Conservation (phyloP, 1,140 invertebrate genomes). For the Plodia interpunctella region DNA sequence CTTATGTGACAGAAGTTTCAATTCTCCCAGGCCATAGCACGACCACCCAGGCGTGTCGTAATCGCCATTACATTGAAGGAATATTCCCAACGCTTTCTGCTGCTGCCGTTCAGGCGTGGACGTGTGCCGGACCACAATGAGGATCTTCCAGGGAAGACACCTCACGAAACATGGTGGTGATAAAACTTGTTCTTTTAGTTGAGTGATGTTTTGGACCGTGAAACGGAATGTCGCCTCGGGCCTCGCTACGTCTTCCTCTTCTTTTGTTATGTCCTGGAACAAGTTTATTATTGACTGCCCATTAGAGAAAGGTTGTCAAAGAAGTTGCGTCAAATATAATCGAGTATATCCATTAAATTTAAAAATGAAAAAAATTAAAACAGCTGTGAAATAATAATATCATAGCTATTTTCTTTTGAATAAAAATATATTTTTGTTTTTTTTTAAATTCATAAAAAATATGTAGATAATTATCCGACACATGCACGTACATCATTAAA, state of each 20-base stretch:
- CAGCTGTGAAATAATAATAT: too few species aligned
- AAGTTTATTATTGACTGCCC: neutral
- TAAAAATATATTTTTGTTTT: too few species aligned
- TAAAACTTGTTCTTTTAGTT: slow-evolving; percentile 92
- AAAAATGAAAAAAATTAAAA: neutral
- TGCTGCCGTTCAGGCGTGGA: slow-evolving; percentile 82
- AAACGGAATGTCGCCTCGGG: slow-evolving; percentile 95
- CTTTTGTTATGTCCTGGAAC: slow-evolving; percentile 64
- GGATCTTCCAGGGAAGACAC: slow-evolving; percentile 99
- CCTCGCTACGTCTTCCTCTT: slow-evolving; percentile 89
- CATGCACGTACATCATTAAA: too few species aligned
- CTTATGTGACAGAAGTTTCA: slow-evolving; percentile 90
- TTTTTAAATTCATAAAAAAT: too few species aligned
- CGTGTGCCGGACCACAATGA: slow-evolving; percentile 94
- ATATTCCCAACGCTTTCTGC: slow-evolving; percentile 91
- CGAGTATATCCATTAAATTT: too few species aligned
- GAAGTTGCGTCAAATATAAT: too few species aligned
- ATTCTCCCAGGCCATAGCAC: slow-evolving; percentile 95
- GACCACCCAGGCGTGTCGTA: slow-evolving; percentile 97
- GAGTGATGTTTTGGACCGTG: slow-evolving; percentile 91
- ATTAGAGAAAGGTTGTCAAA: too few species aligned
- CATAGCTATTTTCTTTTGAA: too few species aligned
- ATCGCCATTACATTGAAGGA: slow-evolving; percentile 94
- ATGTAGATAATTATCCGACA: too few species aligned
- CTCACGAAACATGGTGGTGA: slow-evolving; percentile 94